Percentiles rank a stretch among this genome's conserved stretches.
Evolutionary conservation across 2,797 vertebrate genomes (phyloP).

Genomic region (Carduelis carduelis): DNA sequence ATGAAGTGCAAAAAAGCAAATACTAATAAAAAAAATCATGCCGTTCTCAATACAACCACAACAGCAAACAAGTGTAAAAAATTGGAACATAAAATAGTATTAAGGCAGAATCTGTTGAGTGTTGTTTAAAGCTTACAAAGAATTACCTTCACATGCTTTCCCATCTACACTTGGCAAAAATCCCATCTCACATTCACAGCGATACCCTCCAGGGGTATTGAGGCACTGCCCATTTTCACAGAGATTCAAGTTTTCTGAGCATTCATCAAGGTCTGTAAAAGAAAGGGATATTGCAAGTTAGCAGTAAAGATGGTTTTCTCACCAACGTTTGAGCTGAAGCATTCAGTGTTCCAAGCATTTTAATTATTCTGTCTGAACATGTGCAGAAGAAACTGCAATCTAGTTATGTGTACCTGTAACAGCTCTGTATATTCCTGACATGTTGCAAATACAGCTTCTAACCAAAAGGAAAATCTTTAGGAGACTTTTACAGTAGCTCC

Average conservation of each 20-base stretch:
- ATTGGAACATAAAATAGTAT: neutral
- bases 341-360: neutral
- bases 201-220: constrained; percentile 85
- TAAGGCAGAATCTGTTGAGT: neutral
- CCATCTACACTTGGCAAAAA: constrained; percentile 85
- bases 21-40: neutral
- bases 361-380: neutral
- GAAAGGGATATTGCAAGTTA: neutral
- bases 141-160: constrained; percentile 88
- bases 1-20: neutral
- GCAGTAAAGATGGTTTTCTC: neutral
- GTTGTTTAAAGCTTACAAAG: neutral
- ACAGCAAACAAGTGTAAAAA: neutral
- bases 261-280: constrained; percentile 87
- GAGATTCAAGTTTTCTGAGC: constrained; percentile 87
- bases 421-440: neutral
- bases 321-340: neutral
- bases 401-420: neutral
- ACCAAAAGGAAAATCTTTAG: neutral
- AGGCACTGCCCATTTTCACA: constrained; percentile 92
- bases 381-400: neutral
- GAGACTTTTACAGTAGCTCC: neutral
- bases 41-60: neutral
- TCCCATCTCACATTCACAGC: constrained; percentile 94
- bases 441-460: neutral